A percentile compares a stretch with the other conserved stretches of the same genome.
Evolutionary conservation across 1,140 invertebrate genomes (phyloP).

Genomic region (Onthophagus taurus): DNA sequence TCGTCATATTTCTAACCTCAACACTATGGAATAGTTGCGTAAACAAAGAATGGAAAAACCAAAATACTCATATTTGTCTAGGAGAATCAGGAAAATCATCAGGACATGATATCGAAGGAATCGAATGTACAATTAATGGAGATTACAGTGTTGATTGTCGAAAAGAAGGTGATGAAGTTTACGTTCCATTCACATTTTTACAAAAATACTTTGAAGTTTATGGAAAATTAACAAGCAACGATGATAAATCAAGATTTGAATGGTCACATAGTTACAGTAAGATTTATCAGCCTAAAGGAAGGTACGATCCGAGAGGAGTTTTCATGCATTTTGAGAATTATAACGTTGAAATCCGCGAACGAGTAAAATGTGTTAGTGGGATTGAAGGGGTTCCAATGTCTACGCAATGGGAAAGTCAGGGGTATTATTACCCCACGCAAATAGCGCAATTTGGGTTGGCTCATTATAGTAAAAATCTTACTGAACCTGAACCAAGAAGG

Average conservation of each 20-base stretch:
- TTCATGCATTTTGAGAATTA: slow-evolving; percentile 97
- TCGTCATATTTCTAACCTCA: slow-evolving; percentile 41
- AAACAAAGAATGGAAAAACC: slow-evolving; percentile 29
- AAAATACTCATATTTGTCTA: slow-evolving; percentile 21
- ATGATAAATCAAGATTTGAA: slow-evolving; percentile 70
- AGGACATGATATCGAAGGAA: slow-evolving; percentile 54
- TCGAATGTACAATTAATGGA: slow-evolving; percentile 85
- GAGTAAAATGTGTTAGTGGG: slow-evolving; percentile 92
- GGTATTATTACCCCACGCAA: slow-evolving; percentile 97
- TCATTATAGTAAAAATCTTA: slow-evolving; percentile 92
- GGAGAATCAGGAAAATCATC: slow-evolving; percentile 16
- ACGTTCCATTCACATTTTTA: slow-evolving; percentile 86
- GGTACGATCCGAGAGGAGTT: slow-evolving; percentile 78
- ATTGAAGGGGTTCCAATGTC: slow-evolving; percentile 87
- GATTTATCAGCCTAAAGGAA: slow-evolving; percentile 77
- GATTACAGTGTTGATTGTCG: slow-evolving; percentile 77
- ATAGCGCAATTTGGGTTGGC: slow-evolving; percentile 96
- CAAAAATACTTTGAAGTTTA: slow-evolving; percentile 92
- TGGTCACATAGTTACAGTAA: slow-evolving; percentile 94
- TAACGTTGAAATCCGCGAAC: slow-evolving; percentile 89
- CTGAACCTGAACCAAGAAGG: slow-evolving; percentile 62
- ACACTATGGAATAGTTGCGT: slow-evolving; percentile 46
- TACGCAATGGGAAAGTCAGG: slow-evolving; percentile 87
- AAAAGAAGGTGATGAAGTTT: slow-evolving; percentile 80
- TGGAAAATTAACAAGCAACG: slow-evolving; percentile 60